Base-by-base conservation (phyloP, 2,888 invertebrate genomes). In the Julus scandinavius region DNA sequence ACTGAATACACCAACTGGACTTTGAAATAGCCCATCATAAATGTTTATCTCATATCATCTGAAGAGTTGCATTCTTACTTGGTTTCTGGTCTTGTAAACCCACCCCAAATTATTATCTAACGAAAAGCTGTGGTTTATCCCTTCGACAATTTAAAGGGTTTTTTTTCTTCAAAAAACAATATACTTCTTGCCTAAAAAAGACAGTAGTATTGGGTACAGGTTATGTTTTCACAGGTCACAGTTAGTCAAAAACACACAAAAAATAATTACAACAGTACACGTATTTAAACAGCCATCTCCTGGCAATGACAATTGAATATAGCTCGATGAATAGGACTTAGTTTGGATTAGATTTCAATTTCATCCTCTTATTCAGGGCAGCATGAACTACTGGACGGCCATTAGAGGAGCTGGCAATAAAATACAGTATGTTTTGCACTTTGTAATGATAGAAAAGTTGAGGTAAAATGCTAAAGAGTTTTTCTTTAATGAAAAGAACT, bases 231-330 rank as follows among this genome's bases (percentile, higher is more conserved):
- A 80, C 80, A 80, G 80, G 38, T 80, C 80, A 80, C 80, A 80
- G 38, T 80, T 38, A 80, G 80, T 80, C 38, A 80, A 80, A 29
- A 80, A 80, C 80, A 80, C 80, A 80, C 15, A 54, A 54, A 54
- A 80, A 80, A 80, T 80, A 80, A 80, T 80, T 80, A 80, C 80
- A 80, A 80, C 80, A 80, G 38, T 80, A 38, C 38, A 80, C 80
- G 38, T 54, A 54, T 80, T 40, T 38, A 80, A 80, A 80, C 9
- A 38, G 72, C 11, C 9, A 20, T 29, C 20, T 29, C 11, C 72
- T 20, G 11, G 38, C 80, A 80, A 80, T 80, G 80, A 40, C 80
- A 29, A 3, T 45, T 45, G 38, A 38, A 38, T 29, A 29, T 40
- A 80, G 20, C 38, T 1, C 15, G 38, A 80, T 38, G 38, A 72